Base-by-base conservation (phyloP, 2,888 invertebrate genomes). In the Trachelus troglodyta region DNA sequence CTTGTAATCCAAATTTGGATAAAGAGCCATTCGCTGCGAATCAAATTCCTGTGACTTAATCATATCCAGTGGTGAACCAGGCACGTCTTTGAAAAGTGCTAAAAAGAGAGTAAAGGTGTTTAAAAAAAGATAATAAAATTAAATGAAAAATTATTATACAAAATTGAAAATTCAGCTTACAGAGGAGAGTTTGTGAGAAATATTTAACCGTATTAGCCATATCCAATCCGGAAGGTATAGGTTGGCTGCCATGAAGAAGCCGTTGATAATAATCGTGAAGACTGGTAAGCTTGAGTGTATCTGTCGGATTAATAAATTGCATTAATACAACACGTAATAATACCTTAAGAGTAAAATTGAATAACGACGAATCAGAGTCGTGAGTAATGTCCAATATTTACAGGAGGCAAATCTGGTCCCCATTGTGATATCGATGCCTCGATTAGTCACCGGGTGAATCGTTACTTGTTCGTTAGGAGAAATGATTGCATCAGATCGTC, bases 131-230 rank as follows among this genome's bases (percentile, higher is more conserved):
- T 71, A 31, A 34, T 12, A 23, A 12, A 11, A 71, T 34, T 15
- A 3, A 6, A 34, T 71, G 15, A 34, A 31, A 34, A 12, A 15
- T 31, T 15, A 3, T 69, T 30, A 15, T 69, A 9, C 4, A 34
- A 30, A 31, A 31, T 31, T 12, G 0, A 56, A 56, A 9, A 15
- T 69, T 79, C 35, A 82, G 94, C 95, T 94, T 94, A 99, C 99
- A 97, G 85, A 99, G 94, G 82, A 99, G 93, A 71, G 98, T 98
- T 93, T 98, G 98, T 74, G 98, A 98, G 93, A 99, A 99, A 93
- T 98, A 99, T 92, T 99, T 98, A 89, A 99, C 95, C 79, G 98
- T 99, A 92, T 98, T 98, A 82, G 98, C 98, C 92, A 99, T 97
- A 92, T 99, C 99, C 81, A 96, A 94, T 83, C 99, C 99, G 80